Base-by-base conservation (phyloP, 2,797 vertebrate genomes). In the Onychomys arenicola region DNA sequence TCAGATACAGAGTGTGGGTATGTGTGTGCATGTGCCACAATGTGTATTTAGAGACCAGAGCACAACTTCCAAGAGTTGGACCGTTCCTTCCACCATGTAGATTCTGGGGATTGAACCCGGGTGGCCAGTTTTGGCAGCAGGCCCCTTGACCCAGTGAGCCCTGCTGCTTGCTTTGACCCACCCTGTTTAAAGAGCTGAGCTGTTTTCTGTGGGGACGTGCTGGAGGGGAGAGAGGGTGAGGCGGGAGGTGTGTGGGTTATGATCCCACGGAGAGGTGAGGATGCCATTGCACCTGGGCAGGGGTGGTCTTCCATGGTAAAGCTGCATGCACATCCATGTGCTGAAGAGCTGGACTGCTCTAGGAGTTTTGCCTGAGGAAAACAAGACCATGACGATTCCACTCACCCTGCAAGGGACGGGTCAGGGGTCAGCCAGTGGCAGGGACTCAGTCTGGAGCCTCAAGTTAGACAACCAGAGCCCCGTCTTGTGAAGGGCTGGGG, bases 361-460 rank as follows among this genome's bases (percentile, higher is more conserved):
- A 25, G 32, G 90, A 43, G 43, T 63, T 32, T 2, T 1, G 27
- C 23, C 25, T 61, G 6, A 6, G 61, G 57, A 52, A 37, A n/a
- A 57, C 2, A 27, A 46, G 82, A 76, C 40, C 34, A 0, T 0
- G 11, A 6, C 0, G 32, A 23, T 67, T n/a, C 61, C 71, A 4
- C 0, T 55, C 61, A 4, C 40, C 0, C 9, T 8, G n/a, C 52
- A 55, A 52, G 59, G 29, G 43, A 81, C n/a, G 4, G 37, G 25
- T 5, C 32, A 27, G 25, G 21, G 23, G 29, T 14, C 6, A 10
- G 87, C 17, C 7, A 34, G 27, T 1, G 7, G 4, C 65, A 29
- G 16, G 19, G 40, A 12, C 13, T 1, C 0, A 5, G 29, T 23
- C 2, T 43, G 61, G 37, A 61, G 13, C 0, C 52, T 32, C 12